Conservation (phyloP, 2,113 vertebrate genomes). For the Meleagris gallopavo region DNA sequence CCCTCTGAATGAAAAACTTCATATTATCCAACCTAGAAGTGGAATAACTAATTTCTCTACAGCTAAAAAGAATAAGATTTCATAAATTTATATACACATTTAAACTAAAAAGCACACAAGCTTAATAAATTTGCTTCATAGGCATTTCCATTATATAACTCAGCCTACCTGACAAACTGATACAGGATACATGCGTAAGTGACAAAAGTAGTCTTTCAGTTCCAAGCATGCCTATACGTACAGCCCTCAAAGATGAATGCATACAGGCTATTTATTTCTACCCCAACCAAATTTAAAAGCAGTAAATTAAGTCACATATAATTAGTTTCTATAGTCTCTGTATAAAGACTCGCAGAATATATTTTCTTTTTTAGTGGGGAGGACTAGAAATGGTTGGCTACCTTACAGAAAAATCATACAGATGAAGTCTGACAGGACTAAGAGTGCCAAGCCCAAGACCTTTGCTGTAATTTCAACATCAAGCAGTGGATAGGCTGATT, state of each 20-base stretch:
- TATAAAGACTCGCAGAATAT: background rate
- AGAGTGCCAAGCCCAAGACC: background rate
- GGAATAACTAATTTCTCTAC: background rate
- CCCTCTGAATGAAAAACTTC: no score
- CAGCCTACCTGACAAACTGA: background rate
- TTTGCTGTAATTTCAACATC: background rate
- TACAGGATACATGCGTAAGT: background rate
- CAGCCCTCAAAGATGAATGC: background rate
- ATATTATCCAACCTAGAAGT: no score
- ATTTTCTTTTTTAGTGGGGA: background rate
- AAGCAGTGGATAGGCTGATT: background rate
- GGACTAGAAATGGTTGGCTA: background rate
- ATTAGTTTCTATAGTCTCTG: background rate
- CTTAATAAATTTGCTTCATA: background rate
- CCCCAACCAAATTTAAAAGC: background rate
- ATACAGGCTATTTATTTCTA: background rate
- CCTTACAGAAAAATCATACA: background rate
- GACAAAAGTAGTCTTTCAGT: background rate
- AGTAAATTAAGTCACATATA: background rate
- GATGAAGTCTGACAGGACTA: background rate
- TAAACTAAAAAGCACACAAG: background rate
- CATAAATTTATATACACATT: background rate
- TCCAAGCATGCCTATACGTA: background rate
- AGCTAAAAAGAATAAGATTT: rapidly evolving
- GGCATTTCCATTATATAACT: background rate